These are phyloP conservation scores for Orthochromis indermauri DNA, from an alignment of 2,113 vertebrate species.

Conservation along the genomic window DNA sequence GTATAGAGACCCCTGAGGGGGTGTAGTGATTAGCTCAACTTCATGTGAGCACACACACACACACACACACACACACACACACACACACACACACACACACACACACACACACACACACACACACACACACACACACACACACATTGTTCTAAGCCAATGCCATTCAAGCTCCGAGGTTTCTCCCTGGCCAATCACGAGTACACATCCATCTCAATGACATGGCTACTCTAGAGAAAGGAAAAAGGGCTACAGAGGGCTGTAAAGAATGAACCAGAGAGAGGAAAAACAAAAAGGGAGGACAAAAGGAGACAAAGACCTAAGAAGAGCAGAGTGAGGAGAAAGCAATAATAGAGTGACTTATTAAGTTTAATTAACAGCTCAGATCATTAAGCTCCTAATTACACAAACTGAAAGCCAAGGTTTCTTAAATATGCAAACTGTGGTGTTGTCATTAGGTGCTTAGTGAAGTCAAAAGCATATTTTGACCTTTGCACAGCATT, in stretches of 20 bases:
- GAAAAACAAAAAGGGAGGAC: neutral
- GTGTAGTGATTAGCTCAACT: no score
- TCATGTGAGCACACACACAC: no score
- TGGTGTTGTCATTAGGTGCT: neutral
- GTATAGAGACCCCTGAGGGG: no score
- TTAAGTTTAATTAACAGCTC: conserved; percentile 14
- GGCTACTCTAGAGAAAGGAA: neutral
- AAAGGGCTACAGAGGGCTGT: neutral
- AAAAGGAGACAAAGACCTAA: neutral
- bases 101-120: neutral
- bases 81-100: neutral
- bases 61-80: no score
- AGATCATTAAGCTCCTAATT: conserved; percentile 17
- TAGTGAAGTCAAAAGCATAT: neutral
- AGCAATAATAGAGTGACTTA: neutral
- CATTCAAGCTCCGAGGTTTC: neutral
- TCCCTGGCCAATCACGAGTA: neutral
- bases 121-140: neutral
- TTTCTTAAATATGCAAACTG: neutral
- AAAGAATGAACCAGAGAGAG: neutral
- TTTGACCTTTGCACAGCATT: neutral
- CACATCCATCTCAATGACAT: neutral
- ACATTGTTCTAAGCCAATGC: neutral
- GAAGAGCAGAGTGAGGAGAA: neutral
- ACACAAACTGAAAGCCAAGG: neutral